A percentile compares a stretch with the other conserved stretches of the same genome.
Evolutionary conservation across 2,113 vertebrate genomes (phyloP).

Genomic region (Syngnathoides biaculeatus): DNA sequence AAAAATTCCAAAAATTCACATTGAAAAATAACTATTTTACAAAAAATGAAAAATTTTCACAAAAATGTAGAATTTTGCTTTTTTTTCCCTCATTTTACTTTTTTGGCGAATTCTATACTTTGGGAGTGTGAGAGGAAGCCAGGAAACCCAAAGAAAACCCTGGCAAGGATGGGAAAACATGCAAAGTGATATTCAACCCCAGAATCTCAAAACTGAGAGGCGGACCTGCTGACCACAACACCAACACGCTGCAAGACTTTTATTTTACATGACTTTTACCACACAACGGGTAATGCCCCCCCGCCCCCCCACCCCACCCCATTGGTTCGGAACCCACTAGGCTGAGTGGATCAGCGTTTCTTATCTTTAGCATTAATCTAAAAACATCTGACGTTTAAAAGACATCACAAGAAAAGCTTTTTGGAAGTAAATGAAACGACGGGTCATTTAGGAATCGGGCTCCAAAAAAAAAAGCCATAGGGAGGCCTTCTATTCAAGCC

Average conservation of each 20-base stretch:
- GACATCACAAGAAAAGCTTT: conserved; percentile 52
- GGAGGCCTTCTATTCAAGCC: neutral
- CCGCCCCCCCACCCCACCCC: neutral
- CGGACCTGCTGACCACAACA: neutral
- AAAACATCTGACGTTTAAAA: conserved; percentile 48
- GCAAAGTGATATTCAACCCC: too few species aligned
- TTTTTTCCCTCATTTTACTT: too few species aligned
- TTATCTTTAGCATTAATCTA: conserved; percentile 41
- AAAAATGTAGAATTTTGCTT: too few species aligned
- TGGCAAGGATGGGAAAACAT: neutral
- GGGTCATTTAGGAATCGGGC: conserved; percentile 44
- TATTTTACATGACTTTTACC: neutral
- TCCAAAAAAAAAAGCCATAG: conserved; percentile 6
- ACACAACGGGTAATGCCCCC: neutral
- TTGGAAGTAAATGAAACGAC: conserved; percentile 42
- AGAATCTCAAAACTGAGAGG: neutral
- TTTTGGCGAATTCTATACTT: too few species aligned
- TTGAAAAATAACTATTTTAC: too few species aligned
- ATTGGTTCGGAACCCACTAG: neutral
- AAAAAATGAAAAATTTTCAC: too few species aligned
- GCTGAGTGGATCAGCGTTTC: conserved; percentile 3
- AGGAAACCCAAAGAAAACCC: too few species aligned
- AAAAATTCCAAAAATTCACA: too few species aligned
- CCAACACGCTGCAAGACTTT: neutral
- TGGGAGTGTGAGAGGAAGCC: too few species aligned